Evolutionary conservation across 2,888 invertebrate genomes (phyloP), one percentile per base, ranked within the genome.

Genomic region (Ennomos fuscantarius): DNA sequence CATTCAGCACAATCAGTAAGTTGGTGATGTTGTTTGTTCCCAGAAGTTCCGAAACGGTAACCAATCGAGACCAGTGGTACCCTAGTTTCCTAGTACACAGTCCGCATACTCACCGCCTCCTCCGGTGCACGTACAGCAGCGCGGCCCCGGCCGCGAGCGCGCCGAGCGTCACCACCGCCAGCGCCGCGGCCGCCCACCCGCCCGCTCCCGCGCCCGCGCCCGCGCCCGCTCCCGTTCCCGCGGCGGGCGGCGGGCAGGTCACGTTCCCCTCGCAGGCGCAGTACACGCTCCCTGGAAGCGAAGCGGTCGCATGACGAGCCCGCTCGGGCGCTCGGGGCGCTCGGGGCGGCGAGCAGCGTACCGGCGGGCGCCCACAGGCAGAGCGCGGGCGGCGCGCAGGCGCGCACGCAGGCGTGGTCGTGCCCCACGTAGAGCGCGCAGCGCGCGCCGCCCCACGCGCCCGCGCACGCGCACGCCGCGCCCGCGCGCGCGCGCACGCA

Each of bases 401-500:
- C 71, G 41, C 68, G 74, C 54, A 73, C 69, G 52, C 80, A 79
- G 81, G 94, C 94, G 87, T 94, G 94, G 70, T 94, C 93, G 68
- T 93, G 92, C 0, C 94, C 93, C 55, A 95, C 91, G 76, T 93
- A 93, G 61, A 94, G 94, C 54, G 92, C 82, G 88, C 98, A 98
- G 68, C 93, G 94, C 46, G 94, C 93, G 0, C 98, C 98, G 50
- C 94, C 93, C 92, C 95, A 98, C 11, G 96, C 96, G 51, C 94
- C 93, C 2, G 94, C 93, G 84, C 98, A 98, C 55, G 93, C 93
- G 92, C 99, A 98, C 74, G 62, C 46, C 66, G 85, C 53, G 3
- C 90, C 89, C 74, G 60, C 74, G 24, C 24, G 5, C 24, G 24
- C 37, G 73, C 82, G 54, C 72, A 59, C 73, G 74, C 77, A 72